Conservation (phyloP, 2,888 invertebrate genomes). For the Julus scanicus region DNA sequence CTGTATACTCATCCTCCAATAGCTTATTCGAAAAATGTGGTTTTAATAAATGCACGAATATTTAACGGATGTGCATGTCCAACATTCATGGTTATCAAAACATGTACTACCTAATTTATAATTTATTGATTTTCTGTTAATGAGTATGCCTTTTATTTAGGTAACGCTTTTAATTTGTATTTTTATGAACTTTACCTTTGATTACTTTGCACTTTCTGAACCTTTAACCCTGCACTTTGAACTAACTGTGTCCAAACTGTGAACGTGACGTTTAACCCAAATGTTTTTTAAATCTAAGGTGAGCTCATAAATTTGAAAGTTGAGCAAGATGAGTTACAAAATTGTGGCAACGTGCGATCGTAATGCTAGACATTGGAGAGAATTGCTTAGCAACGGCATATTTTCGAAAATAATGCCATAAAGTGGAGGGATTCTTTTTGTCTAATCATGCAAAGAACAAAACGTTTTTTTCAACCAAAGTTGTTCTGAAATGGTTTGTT, state of each 20-base stretch:
- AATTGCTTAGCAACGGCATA: constrained; percentile 16
- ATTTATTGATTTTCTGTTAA: background rate
- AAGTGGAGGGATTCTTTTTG: constrained; percentile 17
- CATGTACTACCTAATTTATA: too few relatives aligned
- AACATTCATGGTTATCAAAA: too few relatives aligned
- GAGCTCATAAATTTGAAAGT: background rate
- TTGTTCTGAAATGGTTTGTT: too few relatives aligned
- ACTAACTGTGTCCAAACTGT: constrained; percentile 11
- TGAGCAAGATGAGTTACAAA: constrained; percentile 23
- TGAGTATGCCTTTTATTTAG: too few relatives aligned
- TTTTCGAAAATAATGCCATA: constrained; percentile 35
- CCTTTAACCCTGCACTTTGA: background rate
- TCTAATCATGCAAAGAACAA: constrained; percentile 12
- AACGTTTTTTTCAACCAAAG: background rate
- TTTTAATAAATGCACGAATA: too few relatives aligned
- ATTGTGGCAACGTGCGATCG: background rate
- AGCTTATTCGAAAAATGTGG: too few relatives aligned
- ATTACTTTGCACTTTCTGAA: background rate
- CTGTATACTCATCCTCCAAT: too few relatives aligned
- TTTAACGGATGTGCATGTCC: too few relatives aligned
- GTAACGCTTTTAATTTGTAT: too few relatives aligned
- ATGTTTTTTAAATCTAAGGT: background rate
- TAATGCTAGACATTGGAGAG: background rate
- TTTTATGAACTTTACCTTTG: too few relatives aligned
- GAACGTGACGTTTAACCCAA: background rate